phyloP scores from a whole-genome alignment of 2,888 invertebrate genomes.

The Scaptomyza tumidula region DNA sequence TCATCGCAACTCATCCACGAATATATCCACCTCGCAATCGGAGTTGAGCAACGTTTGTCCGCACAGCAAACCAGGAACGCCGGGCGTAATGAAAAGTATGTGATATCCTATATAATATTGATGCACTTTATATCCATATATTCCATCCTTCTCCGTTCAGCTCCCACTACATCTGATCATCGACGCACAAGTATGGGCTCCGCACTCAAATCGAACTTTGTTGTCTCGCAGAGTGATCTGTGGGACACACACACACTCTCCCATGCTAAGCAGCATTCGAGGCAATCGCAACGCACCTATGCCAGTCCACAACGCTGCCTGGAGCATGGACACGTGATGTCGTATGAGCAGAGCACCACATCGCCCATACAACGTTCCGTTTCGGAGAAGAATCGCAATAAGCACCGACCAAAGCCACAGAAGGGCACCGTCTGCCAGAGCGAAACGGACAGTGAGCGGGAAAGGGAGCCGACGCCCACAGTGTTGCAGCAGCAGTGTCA shows the following conservation, averaged over 20 bases:
- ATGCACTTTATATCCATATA: background rate
- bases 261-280: conserved; percentile 84
- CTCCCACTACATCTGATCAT: conserved; percentile 79
- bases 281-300: conserved; percentile 84
- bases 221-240: conserved; percentile 88
- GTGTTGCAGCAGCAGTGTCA: conserved; percentile 72
- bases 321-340: conserved; percentile 83
- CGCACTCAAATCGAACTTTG: conserved; percentile 86
- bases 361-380: conserved; percentile 88
- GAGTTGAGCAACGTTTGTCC: conserved; percentile 84
- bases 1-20: conserved; percentile 83
- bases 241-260: conserved; percentile 89
- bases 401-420: conserved; percentile 85
- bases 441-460: conserved; percentile 85
- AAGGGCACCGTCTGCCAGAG: conserved; percentile 86
- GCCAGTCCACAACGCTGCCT: conserved; percentile 83
- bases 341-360: conserved; percentile 81
- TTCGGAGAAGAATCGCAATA: conserved; percentile 87
- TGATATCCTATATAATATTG: background rate
- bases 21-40: conserved; percentile 83
- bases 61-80: conserved; percentile 80
- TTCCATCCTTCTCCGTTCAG: conserved; percentile 37
- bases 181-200: conserved; percentile 83
- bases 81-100: conserved; percentile 79
- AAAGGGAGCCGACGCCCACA: conserved; percentile 82